These are phyloP conservation scores for Eubasilissa splendida DNA, from an alignment of 2,888 invertebrate species.

Conservation along the genomic window DNA sequence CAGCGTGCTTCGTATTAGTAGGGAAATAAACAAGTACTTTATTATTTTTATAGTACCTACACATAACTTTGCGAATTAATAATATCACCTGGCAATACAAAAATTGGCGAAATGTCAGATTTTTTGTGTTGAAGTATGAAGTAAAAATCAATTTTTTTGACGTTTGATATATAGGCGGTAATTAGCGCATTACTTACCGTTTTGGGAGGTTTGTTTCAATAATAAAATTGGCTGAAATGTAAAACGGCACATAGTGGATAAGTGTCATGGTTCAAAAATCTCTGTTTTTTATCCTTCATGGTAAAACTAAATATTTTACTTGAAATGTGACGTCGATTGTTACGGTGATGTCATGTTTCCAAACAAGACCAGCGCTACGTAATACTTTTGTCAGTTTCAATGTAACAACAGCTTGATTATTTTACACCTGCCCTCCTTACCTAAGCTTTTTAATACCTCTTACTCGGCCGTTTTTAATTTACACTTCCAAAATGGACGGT, in stretches of 20 bases:
- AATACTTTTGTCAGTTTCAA: constrained; percentile 34
- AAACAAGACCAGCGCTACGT: constrained; percentile 48
- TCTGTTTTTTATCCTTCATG: constrained; percentile 13
- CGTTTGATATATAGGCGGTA: constrained; percentile 48
- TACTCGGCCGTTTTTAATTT: neutral
- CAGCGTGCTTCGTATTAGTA: too few relatives aligned
- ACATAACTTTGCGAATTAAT: neutral
- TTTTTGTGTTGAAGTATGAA: constrained; percentile 40
- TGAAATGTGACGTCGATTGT: constrained; percentile 47
- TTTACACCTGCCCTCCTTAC: constrained; percentile 25
- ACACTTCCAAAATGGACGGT: constrained; percentile 39
- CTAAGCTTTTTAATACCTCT: constrained; percentile 9
- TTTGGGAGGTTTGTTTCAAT: neutral
- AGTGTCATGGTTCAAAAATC: constrained; percentile 15
- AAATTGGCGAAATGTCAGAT: constrained; percentile 54
- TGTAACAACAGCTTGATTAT: constrained; percentile 37
- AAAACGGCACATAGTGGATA: neutral
- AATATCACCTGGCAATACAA: constrained; percentile 41
- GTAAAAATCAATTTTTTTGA: constrained; percentile 57
- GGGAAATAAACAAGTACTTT: neutral
- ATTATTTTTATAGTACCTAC: neutral
- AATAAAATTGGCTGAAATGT: constrained; percentile 29
- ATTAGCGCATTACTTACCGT: constrained; percentile 37
- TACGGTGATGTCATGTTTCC: constrained; percentile 53
- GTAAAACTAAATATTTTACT: constrained; percentile 3